A percentile compares a stretch with the other conserved stretches of the same genome.
These are phyloP conservation scores for Periophthalmus magnuspinnatus DNA, from an alignment of 2,797 vertebrate genomes.

Conservation along the genomic window DNA sequence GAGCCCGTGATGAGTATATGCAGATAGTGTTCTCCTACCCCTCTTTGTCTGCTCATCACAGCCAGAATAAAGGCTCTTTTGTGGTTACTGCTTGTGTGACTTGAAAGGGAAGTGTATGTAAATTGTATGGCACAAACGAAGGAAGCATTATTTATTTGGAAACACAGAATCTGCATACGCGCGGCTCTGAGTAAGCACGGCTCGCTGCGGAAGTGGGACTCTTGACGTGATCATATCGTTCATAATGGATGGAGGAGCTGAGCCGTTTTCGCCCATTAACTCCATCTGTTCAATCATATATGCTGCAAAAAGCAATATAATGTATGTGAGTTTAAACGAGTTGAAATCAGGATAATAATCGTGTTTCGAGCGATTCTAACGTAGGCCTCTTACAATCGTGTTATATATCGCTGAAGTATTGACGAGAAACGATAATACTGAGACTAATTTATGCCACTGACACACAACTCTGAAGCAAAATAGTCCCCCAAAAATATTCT, in stretches of 20 bases:
- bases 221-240: conserved; percentile 46
- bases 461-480: too few relatives aligned
- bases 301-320: background rate
- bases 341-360: background rate
- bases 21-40: conserved; percentile 26
- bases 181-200: conserved; percentile 11
- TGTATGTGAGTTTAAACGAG: background rate
- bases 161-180: conserved; percentile 32
- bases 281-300: conserved; percentile 41
- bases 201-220: conserved; percentile 18
- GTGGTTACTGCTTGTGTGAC: conserved; percentile 38
- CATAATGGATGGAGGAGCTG: conserved; percentile 37
- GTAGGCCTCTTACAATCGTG: too few relatives aligned
- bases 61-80: conserved; percentile 26
- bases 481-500: too few relatives aligned
- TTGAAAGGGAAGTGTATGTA: conserved; percentile 56
- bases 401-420: too few relatives aligned
- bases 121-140: conserved; percentile 45
- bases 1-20: conserved; percentile 32
- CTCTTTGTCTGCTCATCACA: conserved; percentile 49
- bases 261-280: conserved; percentile 48
- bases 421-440: too few relatives aligned
- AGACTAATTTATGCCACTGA: too few relatives aligned
- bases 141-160: conserved; percentile 58
- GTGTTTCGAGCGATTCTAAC: background rate